Evolutionary conservation across 2,797 vertebrate genomes (phyloP), one percentile per base, ranked within the genome.

Genomic region (Peromyscus melanophrys): DNA sequence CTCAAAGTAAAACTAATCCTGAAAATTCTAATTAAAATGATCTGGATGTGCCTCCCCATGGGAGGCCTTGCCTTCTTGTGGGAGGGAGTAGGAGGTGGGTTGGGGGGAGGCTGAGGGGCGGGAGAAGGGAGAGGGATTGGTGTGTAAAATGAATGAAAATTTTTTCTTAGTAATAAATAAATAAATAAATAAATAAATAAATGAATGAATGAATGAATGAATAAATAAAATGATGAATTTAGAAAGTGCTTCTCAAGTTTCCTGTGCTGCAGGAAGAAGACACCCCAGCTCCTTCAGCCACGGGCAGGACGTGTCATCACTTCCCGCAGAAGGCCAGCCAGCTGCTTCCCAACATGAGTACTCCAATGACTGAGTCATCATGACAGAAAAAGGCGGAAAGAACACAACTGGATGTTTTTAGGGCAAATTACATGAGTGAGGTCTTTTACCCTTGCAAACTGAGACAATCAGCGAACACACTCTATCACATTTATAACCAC

Each of bases 1-100:
- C 16, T 81, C 23, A 34, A 85, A 94, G 40, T 76, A 0, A 75
- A 96, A 96, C 80, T 93, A 96, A 75, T 78, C 63, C 83, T 25
- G 69, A 88, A 73, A 95, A 65, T 73, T 67, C n/a, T 87, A 88
- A 92, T 90, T n/a, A 93, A 96, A 96, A 40, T 86, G 86, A 46
- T 88, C 52, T 55, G 52, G 52, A 55, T 55, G 52, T 55, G 52
- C 52, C 52, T 55, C 52, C 52, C 14, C 52, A 55, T 55, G 52
- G 4, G 52, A 55, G 52, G 52, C 52, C 52, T 55, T 55, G 52
- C 52, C 52, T 55, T 55, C 52, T 55, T 55, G 52, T 55, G 52
- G 52, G 52, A 55, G 52, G 52, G 52, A 55, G 52, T 55, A 55
- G 52, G 52, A 13, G 52, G 14, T 16, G 10, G 52, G 52, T 55